These are phyloP conservation scores for Ceratotherium simum DNA, from an alignment of 2,113 vertebrate genomes.

Conservation along the genomic window DNA sequence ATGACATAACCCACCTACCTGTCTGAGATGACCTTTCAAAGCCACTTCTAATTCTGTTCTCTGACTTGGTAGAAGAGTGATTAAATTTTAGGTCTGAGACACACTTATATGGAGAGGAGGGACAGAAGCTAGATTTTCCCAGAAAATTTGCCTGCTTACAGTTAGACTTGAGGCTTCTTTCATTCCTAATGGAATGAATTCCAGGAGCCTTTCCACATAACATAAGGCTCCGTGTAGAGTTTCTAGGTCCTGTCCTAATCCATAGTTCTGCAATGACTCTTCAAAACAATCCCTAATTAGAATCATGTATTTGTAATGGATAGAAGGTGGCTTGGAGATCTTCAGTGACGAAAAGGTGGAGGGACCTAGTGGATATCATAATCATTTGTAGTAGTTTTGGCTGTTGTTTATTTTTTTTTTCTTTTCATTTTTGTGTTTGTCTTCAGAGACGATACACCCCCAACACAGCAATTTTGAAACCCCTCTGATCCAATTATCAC, in stretches of 20 bases:
- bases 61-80: conserved; percentile 55
- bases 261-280: background rate
- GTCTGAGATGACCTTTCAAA: conserved; percentile 76
- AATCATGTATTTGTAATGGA: background rate
- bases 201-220: background rate
- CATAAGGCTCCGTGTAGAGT: background rate
- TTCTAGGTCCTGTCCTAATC: background rate
- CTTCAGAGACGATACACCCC: background rate
- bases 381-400: background rate
- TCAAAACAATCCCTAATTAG: background rate
- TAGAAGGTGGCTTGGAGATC: background rate
- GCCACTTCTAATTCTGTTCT: conserved; percentile 65
- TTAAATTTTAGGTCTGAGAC: conserved; percentile 59
- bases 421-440: background rate
- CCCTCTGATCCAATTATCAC: background rate
- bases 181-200: background rate
- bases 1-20: conserved; percentile 71
- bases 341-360: background rate
- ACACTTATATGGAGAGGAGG: background rate
- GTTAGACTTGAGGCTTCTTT: background rate
- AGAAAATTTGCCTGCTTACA: background rate
- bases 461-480: background rate
- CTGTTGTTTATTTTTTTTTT: background rate
- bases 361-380: background rate
- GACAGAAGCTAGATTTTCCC: background rate